These are phyloP conservation scores for Esox lucius DNA, from an alignment of 2,797 vertebrate species.

Conservation along the genomic window DNA sequence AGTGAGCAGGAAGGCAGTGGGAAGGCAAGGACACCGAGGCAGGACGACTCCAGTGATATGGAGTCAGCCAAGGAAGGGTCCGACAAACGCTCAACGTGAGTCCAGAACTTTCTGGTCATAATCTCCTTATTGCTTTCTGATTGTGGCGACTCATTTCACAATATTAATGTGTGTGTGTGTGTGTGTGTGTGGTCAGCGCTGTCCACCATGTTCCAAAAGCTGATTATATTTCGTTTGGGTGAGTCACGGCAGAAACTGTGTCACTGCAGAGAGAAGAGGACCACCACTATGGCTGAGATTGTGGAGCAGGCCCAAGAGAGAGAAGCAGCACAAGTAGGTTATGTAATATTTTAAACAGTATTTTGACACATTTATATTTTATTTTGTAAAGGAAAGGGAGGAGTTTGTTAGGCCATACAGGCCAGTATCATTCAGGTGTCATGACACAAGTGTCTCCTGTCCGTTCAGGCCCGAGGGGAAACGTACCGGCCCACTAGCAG, in stretches of 20 bases:
- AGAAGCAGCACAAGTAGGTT: constrained; percentile 80
- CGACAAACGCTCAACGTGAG: constrained; percentile 77
- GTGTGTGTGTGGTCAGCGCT: constrained; percentile 28
- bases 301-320: constrained; percentile 92
- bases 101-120: constrained; percentile 16
- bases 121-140: background rate
- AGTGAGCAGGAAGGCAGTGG: constrained; percentile 80
- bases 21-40: constrained; percentile 80
- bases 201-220: constrained; percentile 12
- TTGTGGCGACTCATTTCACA: constrained; percentile 16
- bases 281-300: constrained; percentile 86
- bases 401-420: background rate
- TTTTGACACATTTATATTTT: background rate
- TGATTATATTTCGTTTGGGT: constrained; percentile 35
- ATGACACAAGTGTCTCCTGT: background rate
- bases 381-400: background rate
- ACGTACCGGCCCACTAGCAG: constrained; percentile 78
- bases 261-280: constrained; percentile 77
- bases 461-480: constrained; percentile 75
- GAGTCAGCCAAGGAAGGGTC: constrained; percentile 79
- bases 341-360: background rate
- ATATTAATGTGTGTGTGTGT: constrained; percentile 21
- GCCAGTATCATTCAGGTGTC: background rate
- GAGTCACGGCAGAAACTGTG: constrained; percentile 31
- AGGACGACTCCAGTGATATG: constrained; percentile 90